These are phyloP conservation scores for Heterotilapia buettikoferi DNA, from an alignment of 2,113 vertebrate genomes.

Conservation along the genomic window DNA sequence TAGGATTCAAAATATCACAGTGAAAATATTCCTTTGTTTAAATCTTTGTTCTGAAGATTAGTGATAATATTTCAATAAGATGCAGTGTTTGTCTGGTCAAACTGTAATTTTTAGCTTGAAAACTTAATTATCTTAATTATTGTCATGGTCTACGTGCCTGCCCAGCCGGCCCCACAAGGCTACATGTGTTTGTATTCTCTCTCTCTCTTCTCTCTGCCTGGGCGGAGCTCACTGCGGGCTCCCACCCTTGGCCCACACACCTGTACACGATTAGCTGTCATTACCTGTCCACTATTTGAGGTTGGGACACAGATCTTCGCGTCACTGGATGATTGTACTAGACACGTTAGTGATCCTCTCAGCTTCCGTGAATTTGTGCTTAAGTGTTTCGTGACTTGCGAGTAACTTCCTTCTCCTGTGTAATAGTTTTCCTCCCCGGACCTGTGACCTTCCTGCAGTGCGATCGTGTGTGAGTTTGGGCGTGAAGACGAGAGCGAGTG, in stretches of 20 bases:
- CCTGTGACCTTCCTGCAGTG: neutral
- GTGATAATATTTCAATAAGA: too few relatives aligned
- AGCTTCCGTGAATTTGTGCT: neutral
- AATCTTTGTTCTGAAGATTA: too few relatives aligned
- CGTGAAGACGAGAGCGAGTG: neutral
- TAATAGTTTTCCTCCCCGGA: neutral
- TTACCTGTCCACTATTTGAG: neutral
- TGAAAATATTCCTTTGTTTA: too few relatives aligned
- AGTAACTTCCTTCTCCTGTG: neutral
- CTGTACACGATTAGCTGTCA: neutral
- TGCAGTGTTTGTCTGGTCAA: too few relatives aligned
- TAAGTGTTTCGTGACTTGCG: neutral
- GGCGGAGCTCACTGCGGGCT: neutral
- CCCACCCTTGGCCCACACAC: neutral
- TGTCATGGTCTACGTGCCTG: neutral
- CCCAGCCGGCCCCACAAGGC: neutral
- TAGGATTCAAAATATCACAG: too few relatives aligned
- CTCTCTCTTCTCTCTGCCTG: neutral
- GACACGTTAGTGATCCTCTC: neutral
- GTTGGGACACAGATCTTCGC: neutral
- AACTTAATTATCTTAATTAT: too few relatives aligned
- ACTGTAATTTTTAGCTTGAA: too few relatives aligned
- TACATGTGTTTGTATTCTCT: neutral
- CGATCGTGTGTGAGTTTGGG: neutral
- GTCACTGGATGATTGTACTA: too few relatives aligned